Evolutionary conservation across 2,797 vertebrate species (phyloP).

Genomic region (Vireo griseus): DNA sequence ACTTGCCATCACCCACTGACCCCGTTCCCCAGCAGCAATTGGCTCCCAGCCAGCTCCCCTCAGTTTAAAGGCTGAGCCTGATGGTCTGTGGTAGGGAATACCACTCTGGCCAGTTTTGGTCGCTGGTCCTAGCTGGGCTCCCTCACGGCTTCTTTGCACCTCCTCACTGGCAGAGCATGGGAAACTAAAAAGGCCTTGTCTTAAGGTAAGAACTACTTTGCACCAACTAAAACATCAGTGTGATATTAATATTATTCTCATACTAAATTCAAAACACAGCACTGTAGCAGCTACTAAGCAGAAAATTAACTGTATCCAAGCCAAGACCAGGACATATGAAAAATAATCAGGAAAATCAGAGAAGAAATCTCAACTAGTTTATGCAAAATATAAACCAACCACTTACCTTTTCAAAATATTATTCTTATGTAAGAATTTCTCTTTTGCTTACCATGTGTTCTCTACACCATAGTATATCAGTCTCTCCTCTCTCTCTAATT

Average conservation of each 20-base stretch:
- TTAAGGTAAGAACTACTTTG: neutral
- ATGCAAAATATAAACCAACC: neutral
- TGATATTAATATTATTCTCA: neutral
- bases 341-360: neutral
- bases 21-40: accelerated
- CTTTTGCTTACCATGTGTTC: neutral
- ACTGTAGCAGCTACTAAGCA: neutral
- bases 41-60: neutral
- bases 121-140: neutral
- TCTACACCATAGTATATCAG: neutral
- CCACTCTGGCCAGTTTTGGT: neutral
- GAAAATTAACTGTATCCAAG: neutral
- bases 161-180: neutral
- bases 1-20: neutral
- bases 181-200: neutral
- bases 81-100: neutral
- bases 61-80: neutral
- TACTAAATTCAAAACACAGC: neutral
- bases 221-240: neutral
- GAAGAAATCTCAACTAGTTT: neutral
- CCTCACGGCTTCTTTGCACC: neutral
- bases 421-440: neutral
- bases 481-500: neutral
- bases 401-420: neutral
- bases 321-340: neutral